Evolutionary conservation across 2,113 vertebrate genomes (phyloP), one percentile per base, ranked within the genome.

Genomic region (Silurus glanis): DNA sequence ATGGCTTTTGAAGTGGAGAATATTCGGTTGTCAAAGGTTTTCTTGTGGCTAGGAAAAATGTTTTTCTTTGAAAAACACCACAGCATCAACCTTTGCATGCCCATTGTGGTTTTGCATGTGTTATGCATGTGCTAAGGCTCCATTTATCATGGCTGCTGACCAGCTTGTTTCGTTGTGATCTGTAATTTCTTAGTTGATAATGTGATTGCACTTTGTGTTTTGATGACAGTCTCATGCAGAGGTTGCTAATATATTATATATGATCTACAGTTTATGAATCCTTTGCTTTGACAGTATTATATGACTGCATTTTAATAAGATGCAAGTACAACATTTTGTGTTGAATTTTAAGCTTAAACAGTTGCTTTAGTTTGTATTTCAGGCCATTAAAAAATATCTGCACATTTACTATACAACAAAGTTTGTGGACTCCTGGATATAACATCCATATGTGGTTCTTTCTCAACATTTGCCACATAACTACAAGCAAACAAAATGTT

Each of bases 61-160:
- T 6, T 45, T 80, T 55, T 47, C 61, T 80, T 61, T 47, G 25
- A 61, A 80, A 80, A 61, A 45, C 76, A 58, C 78, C 78, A 58
- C 28, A 47, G 56, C 78, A 13, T 9, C 78, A 12, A 12, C 17
- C 28, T 80, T 80, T 80, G 78, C 78, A 80, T 80, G 28, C 25
- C 78, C 28, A 13, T 80, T 80, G 78, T 61, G 78, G 56, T 80
- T 80, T 78, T 80, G 78, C 78, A 80, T 80, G 37, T 80, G 56
- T 61, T 80, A 13, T 80, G 56, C 78, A 80, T 80, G 78, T 80
- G 56, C 56, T 61, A 80, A 80, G 56, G 37, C 14, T 59, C 78
- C 28, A 12, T 6, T 61, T 61, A 47, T 61, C 55, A 45, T 13
- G 78, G 56, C 56, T 59, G 6, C 78, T 80, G 56, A 80, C 56